Percentiles rank a stretch among this genome's conserved stretches.
Evolutionary conservation across 92 coral and sea anemone species (phyloP).

Genomic region (Diadumene lineata): DNA sequence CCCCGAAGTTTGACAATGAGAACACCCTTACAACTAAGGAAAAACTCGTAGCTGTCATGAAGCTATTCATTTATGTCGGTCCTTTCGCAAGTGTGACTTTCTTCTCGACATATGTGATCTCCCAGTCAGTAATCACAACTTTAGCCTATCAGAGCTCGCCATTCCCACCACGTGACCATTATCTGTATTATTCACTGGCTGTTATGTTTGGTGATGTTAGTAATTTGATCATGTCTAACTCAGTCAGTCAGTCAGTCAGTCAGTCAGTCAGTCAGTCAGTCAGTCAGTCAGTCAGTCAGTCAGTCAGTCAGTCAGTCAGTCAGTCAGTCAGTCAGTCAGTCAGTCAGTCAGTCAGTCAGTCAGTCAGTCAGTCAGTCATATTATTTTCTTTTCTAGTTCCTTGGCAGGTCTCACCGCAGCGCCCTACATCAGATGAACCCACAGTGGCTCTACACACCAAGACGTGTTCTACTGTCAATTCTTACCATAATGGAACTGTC

Average conservation of each 20-base stretch:
- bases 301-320: too few species aligned
- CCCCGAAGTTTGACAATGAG: slow-evolving; percentile 2
- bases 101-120: slow-evolving; percentile 62
- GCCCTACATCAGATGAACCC: slow-evolving; percentile 48
- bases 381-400: too few species aligned
- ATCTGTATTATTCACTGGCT: slow-evolving; percentile 65
- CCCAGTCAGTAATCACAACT: slow-evolving; percentile 60
- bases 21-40: slow-evolving; percentile 46
- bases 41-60: slow-evolving; percentile 46
- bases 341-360: too few species aligned
- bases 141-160: slow-evolving; percentile 72
- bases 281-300: too few species aligned
- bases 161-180: slow-evolving; percentile 80
- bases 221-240: too few species aligned
- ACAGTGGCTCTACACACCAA: slow-evolving; percentile 56
- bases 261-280: too few species aligned
- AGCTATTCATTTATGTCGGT: slow-evolving; percentile 41
- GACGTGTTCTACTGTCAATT: slow-evolving; percentile 56
- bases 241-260: too few species aligned
- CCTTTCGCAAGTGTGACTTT: slow-evolving; percentile 52
- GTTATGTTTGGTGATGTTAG: slow-evolving; percentile 67
- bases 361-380: too few species aligned
- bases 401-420: slow-evolving; percentile 70
- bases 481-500: slow-evolving; percentile 54
- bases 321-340: too few species aligned